Percentiles rank a stretch among this genome's conserved stretches.
Evolutionary conservation across 1,140 invertebrate species (phyloP).

Genomic region (Daktulosphaira vitifoliae): DNA sequence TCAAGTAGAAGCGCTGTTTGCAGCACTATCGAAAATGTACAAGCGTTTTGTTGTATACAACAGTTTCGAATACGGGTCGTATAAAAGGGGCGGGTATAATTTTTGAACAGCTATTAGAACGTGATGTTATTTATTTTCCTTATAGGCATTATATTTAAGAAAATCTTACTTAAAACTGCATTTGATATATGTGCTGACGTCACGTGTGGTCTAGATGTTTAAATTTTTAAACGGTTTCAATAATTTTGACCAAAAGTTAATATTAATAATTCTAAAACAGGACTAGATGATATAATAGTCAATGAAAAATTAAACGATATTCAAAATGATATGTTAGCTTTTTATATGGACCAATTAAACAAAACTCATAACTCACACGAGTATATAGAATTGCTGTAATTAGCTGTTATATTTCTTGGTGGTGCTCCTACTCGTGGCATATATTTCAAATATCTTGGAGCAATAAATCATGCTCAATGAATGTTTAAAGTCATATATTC

Average conservation of each 20-base stretch:
- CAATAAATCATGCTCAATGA: conserved; percentile 8
- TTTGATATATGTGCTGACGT: conserved; percentile 13
- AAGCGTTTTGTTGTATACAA: conserved; percentile 35
- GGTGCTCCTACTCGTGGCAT: no score
- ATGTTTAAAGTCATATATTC: no score
- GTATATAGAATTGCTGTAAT: conserved; percentile 23
- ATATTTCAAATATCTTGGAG: conserved; percentile 15
- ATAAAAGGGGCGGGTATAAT: no score
- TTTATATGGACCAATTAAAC: no score
- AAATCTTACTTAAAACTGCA: conserved; percentile 12
- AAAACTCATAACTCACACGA: no score
- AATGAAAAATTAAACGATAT: not conserved
- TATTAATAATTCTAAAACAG: conserved; percentile 21
- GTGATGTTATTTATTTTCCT: conserved; percentile 28
- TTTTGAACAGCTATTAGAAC: conserved; percentile 27
- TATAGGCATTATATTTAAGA: conserved; percentile 34
- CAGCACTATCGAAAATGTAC: conserved; percentile 27
- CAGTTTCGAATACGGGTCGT: conserved; percentile 30
- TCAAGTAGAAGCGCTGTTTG: not conserved
- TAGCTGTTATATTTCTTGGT: conserved; percentile 14
- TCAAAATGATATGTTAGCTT: not conserved
- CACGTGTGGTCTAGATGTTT: conserved; percentile 14
- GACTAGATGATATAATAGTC: no score
- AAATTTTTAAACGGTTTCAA: conserved; percentile 27
- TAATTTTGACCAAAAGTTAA: conserved; percentile 31